Percentiles rank a stretch among this genome's conserved stretches.
Conservation (phyloP, 2,113 vertebrate species). For the Triplophysa tibetana region DNA sequence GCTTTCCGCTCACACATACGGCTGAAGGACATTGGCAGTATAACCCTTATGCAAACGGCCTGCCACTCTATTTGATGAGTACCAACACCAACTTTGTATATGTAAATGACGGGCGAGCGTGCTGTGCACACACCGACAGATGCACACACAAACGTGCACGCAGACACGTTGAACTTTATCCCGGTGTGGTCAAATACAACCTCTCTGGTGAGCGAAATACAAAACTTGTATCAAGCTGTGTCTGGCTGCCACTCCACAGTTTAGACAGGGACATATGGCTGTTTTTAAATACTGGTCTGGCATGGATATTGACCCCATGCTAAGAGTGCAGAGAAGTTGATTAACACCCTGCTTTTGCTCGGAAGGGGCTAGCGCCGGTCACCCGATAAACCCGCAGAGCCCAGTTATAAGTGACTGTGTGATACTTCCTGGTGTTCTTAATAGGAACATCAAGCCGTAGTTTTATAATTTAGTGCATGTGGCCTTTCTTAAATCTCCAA, state of each 20-base stretch:
- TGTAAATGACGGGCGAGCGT: slow-evolving; percentile 69
- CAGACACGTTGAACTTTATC: slow-evolving; percentile 34
- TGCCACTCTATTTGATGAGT: slow-evolving; percentile 75
- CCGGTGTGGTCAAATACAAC: background rate
- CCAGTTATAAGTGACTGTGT: background rate
- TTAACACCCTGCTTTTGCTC: slow-evolving; percentile 60
- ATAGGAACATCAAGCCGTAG: slow-evolving; percentile 21
- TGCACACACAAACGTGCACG: slow-evolving; percentile 17
- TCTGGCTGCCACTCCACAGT: slow-evolving; percentile 31
- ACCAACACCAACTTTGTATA: slow-evolving; percentile 74
- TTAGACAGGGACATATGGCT: slow-evolving; percentile 44
- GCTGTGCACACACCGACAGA: slow-evolving; percentile 38
- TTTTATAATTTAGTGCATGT: background rate
- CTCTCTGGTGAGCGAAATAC: slow-evolving; percentile 20
- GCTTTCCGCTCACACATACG: slow-evolving; percentile 49
- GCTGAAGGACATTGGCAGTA: slow-evolving; percentile 69
- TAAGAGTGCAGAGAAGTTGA: slow-evolving; percentile 66
- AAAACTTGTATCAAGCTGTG: slow-evolving; percentile 7
- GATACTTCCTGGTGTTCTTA: slow-evolving; percentile 7
- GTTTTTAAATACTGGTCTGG: slow-evolving; percentile 45
- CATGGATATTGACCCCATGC: slow-evolving; percentile 45
- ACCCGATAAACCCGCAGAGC: slow-evolving; percentile 29
- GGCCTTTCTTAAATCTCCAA: background rate
- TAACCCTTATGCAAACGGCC: slow-evolving; percentile 73
- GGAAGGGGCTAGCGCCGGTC: slow-evolving; percentile 11